A percentile compares a stretch with the other conserved stretches of the same genome.
Conservation (phyloP, 23 tunicate genomes). For the Halocynthia roretzi region DNA sequence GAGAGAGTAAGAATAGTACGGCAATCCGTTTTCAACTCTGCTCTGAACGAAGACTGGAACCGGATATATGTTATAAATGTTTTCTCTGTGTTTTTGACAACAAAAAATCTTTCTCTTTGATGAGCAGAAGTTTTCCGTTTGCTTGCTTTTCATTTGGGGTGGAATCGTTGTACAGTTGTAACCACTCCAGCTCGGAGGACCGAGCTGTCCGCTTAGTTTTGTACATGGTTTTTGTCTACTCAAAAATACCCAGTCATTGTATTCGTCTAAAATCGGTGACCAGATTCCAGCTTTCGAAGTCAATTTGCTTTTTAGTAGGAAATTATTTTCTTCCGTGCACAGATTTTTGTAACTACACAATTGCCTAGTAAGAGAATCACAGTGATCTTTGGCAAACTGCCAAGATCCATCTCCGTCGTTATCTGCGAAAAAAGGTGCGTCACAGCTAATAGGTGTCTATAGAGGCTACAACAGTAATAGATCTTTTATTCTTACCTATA, state of each 20-base stretch:
- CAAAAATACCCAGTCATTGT: slow-evolving; percentile 55
- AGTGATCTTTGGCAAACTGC: slow-evolving; percentile 1
- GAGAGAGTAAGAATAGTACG: slow-evolving; percentile 9
- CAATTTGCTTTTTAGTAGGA: background rate
- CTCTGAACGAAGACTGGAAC: background rate
- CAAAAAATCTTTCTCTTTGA: slow-evolving; percentile 1
- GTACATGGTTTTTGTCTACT: slow-evolving; percentile 30
- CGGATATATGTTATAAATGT: background rate
- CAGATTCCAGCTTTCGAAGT: slow-evolving; percentile 1
- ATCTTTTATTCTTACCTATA: too few species aligned
- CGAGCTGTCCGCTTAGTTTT: slow-evolving; percentile 1
- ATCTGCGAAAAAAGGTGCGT: background rate
- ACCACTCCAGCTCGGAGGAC: slow-evolving; percentile 22
- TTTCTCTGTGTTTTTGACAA: slow-evolving; percentile 4
- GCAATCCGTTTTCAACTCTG: background rate
- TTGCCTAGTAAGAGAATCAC: background rate
- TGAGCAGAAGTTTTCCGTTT: slow-evolving; percentile 3
- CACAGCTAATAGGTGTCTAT: too few species aligned
- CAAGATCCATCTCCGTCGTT: background rate
- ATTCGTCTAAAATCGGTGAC: slow-evolving; percentile 47
- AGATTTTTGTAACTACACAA: slow-evolving; percentile 14
- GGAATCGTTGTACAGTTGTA: slow-evolving; percentile 3
- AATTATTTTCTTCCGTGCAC: background rate
- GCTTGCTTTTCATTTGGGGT: background rate
- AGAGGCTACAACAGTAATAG: too few species aligned